Conservation (phyloP, 2,113 vertebrate genomes). For the Salvelinus fontinalis region DNA sequence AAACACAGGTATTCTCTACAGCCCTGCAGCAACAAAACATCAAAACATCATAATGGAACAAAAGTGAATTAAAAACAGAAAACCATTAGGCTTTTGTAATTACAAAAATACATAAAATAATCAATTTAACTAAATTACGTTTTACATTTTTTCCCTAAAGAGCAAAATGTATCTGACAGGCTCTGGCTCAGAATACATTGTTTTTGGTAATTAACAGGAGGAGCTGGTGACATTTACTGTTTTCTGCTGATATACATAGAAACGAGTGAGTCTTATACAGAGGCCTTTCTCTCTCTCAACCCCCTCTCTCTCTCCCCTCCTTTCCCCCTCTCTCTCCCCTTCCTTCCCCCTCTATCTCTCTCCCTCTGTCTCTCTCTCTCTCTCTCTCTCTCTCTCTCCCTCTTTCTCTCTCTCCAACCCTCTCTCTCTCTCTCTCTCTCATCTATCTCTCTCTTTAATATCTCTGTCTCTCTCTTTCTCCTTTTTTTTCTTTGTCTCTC, state of each 20-base stretch:
- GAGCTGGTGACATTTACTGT: no score
- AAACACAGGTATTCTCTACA: no score
- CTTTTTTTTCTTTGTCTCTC: background rate
- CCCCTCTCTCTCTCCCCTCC: background rate
- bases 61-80: no score
- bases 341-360: background rate
- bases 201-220: no score
- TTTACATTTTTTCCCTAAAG: background rate
- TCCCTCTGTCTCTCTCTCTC: constrained; percentile 9
- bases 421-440: no score
- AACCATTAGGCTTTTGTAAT: no score
- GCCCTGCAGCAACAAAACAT: no score
- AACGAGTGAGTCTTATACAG: background rate
- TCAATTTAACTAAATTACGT: background rate
- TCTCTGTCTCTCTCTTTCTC: background rate
- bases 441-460: background rate
- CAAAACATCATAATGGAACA: no score
- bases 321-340: background rate
- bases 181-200: no score
- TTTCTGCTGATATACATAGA: no score
- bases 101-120: background rate
- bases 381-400: background rate
- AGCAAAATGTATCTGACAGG: no score
- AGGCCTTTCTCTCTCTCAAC: background rate
- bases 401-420: constrained; percentile 22